These are phyloP conservation scores for Ascaphus truei DNA, from an alignment of 2,113 vertebrate genomes.

Conservation along the genomic window DNA sequence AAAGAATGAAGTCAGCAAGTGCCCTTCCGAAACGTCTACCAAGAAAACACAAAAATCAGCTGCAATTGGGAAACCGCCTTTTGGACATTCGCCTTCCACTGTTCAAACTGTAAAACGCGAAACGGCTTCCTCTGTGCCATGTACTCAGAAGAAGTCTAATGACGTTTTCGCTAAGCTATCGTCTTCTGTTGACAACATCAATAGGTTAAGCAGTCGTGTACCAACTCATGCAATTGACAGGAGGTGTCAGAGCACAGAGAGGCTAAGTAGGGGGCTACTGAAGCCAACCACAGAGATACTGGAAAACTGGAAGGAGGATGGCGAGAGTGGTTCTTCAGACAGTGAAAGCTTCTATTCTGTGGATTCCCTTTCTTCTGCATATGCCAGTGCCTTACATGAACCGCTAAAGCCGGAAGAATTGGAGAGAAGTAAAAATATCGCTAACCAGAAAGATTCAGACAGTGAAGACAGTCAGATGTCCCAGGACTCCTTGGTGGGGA, in stretches of 20 bases:
- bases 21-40: slow-evolving; percentile 39
- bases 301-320: slow-evolving; percentile 49
- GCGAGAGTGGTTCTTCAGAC: slow-evolving; percentile 68
- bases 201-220: slow-evolving; percentile 47
- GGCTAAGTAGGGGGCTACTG: slow-evolving; percentile 53
- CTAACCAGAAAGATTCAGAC: slow-evolving; percentile 67
- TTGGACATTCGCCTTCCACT: slow-evolving; percentile 43
- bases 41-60: slow-evolving; percentile 41
- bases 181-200: slow-evolving; percentile 70
- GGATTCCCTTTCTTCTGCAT: slow-evolving; percentile 84
- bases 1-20: slow-evolving; percentile 31
- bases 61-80: slow-evolving; percentile 54
- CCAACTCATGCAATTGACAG: slow-evolving; percentile 39
- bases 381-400: slow-evolving; percentile 56
- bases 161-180: slow-evolving; percentile 48
- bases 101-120: slow-evolving; percentile 47
- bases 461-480: slow-evolving; percentile 87
- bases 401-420: slow-evolving; percentile 60
- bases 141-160: slow-evolving; percentile 44
- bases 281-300: slow-evolving; percentile 47
- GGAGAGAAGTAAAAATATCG: slow-evolving; percentile 38
- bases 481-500: slow-evolving; percentile 76
- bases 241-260: slow-evolving; percentile 73
- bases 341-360: slow-evolving; percentile 83
- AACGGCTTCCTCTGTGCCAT: slow-evolving; percentile 42